Conservation (phyloP, 2,888 invertebrate species). For the Diachrysia chrysitis region DNA sequence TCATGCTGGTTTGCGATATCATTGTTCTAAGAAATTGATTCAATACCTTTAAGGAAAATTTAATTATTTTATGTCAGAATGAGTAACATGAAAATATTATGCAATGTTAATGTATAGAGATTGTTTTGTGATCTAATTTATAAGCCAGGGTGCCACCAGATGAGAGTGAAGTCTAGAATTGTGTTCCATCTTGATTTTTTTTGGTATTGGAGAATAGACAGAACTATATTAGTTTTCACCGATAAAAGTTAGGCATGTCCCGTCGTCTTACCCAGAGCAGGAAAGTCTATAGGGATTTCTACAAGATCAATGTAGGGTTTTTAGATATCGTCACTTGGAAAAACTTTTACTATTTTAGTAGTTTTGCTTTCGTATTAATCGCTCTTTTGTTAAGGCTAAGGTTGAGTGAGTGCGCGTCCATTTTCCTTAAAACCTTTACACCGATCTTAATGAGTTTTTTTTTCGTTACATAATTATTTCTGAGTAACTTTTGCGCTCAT, state of each 20-base stretch:
- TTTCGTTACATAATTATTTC: background rate
- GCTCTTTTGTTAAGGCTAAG: no score
- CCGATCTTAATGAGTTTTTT: background rate
- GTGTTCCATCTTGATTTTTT: background rate
- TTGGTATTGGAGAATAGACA: no score
- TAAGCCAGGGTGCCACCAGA: background rate
- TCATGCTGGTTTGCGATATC: background rate
- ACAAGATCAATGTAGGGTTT: no score
- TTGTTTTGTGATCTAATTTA: background rate
- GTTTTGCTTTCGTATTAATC: no score
- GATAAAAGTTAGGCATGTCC: no score
- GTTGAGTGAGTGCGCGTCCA: no score
- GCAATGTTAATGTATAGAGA: background rate
- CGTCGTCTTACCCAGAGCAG: background rate
- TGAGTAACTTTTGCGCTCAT: background rate
- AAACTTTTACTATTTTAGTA: background rate
- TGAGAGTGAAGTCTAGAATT: background rate
- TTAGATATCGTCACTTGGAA: no score
- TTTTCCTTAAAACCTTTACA: background rate
- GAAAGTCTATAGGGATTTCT: no score
- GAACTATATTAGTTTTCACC: no score
- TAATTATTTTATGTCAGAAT: background rate
- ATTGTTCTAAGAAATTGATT: background rate
- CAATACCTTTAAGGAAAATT: background rate
- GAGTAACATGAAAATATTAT: background rate